phyloP scores from a whole-genome alignment of 2,888 invertebrate species.

The Hetaerina titia region DNA sequence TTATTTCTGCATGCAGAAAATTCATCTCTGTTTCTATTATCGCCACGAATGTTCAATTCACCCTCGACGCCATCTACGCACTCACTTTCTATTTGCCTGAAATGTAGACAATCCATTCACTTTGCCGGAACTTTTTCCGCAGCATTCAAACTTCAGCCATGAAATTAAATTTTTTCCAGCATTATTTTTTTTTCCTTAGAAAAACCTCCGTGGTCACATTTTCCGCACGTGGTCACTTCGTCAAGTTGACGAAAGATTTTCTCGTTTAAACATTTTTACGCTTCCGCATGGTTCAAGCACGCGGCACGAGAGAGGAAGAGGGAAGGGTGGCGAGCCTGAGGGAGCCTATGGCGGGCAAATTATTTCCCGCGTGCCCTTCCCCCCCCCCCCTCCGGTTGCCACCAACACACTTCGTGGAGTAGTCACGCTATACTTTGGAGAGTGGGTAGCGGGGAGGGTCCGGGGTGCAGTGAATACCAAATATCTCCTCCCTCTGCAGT shows the following conservation, averaged over 20 bases:
- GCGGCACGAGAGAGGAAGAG: no score
- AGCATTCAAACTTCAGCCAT: no score
- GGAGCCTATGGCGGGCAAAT: neutral
- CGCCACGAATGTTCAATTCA: no score
- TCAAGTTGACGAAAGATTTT: neutral
- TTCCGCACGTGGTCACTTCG: neutral
- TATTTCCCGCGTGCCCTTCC: neutral
- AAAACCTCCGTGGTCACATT: neutral
- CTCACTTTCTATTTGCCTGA: no score
- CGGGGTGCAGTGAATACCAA: neutral
- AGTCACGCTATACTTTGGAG: neutral
- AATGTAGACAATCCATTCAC: no score
- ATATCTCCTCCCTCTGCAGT: constrained; percentile 42
- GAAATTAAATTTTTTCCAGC: neutral
- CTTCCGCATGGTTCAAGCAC: neutral
- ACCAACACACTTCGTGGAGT: neutral
- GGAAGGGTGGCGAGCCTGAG: neutral
- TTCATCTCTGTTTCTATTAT: no score
- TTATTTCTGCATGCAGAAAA: no score
- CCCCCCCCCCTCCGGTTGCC: neutral
- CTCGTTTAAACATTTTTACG: neutral
- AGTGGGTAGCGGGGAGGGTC: neutral
- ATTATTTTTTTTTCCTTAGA: neutral
- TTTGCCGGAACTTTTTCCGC: no score
- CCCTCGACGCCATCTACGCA: no score